Conservation (phyloP, 2,797 vertebrate genomes). For the Gephyroberyx darwinii region DNA sequence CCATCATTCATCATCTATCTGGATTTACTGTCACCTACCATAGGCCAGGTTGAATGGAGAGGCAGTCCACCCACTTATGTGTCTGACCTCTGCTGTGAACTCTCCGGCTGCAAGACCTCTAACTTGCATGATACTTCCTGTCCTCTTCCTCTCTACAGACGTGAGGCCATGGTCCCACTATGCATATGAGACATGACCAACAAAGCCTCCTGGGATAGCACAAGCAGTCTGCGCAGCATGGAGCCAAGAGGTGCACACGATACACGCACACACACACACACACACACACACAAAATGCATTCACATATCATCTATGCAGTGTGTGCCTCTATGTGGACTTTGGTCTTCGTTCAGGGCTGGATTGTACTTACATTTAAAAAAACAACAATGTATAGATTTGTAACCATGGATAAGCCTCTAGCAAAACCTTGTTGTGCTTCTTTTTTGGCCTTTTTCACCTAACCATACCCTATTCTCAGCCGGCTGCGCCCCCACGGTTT, state of each 20-base stretch:
- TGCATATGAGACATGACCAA: constrained; percentile 63
- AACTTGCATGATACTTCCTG: background rate
- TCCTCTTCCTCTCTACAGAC: constrained; percentile 43
- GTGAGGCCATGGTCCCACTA: constrained; percentile 31
- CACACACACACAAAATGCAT: background rate
- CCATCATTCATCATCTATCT: background rate
- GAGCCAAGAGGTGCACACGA: constrained; percentile 69
- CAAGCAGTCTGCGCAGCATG: constrained; percentile 55
- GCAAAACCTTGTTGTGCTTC: background rate
- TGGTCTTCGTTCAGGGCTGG: background rate
- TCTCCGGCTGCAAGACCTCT: too few species aligned
- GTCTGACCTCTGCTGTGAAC: background rate
- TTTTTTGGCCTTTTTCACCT: background rate
- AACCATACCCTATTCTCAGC: constrained; percentile 34
- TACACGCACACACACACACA: constrained; percentile 1
- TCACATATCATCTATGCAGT: background rate
- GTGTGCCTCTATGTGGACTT: background rate
- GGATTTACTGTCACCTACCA: background rate
- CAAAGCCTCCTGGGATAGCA: constrained; percentile 60
- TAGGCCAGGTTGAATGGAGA: background rate
- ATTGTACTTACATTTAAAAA: background rate
- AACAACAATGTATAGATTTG: too few species aligned
- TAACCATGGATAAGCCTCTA: too few species aligned
- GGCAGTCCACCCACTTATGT: background rate
- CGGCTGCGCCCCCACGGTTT: constrained; percentile 62